Evolutionary conservation across 2,888 invertebrate genomes (phyloP).

Genomic region (Pegoplata infirma): DNA sequence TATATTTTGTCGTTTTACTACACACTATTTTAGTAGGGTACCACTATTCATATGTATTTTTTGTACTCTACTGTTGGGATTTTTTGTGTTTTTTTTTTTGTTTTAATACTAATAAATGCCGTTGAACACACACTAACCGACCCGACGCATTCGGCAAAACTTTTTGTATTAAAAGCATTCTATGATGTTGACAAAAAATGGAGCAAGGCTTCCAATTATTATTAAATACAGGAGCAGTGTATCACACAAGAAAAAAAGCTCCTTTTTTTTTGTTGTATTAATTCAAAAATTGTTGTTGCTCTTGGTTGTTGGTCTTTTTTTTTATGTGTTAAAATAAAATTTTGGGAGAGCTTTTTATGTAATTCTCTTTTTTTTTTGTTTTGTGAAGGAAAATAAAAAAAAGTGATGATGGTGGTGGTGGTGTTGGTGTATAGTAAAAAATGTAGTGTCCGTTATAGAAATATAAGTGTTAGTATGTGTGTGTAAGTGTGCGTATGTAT

Average conservation of each 20-base stretch:
- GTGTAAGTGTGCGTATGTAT: background rate
- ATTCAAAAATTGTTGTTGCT: slow-evolving; percentile 40
- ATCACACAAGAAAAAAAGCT: slow-evolving; percentile 26
- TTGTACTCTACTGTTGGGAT: slow-evolving; percentile 21
- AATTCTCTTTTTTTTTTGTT: slow-evolving; percentile 25
- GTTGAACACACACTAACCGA: slow-evolving; percentile 66
- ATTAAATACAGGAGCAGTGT: slow-evolving; percentile 67
- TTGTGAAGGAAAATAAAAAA: background rate
- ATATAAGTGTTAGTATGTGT: background rate
- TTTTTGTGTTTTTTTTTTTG: no score
- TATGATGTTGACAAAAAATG: slow-evolving; percentile 59
- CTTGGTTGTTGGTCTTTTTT: no score
- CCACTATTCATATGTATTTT: slow-evolving; percentile 1
- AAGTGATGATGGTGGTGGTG: background rate
- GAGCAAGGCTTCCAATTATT: slow-evolving; percentile 62
- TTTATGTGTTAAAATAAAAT: no score
- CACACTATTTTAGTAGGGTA: background rate
- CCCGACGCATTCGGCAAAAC: slow-evolving; percentile 75
- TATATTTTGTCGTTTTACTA: background rate
- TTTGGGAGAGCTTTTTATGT: slow-evolving; percentile 28
- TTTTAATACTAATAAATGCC: slow-evolving; percentile 61
- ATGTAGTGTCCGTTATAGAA: background rate
- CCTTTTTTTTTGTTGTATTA: slow-evolving; percentile 11
- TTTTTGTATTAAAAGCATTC: slow-evolving; percentile 72
- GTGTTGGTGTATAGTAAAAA: background rate